Percentiles rank a stretch among this genome's conserved stretches.
phyloP scores from a whole-genome alignment of 2,113 vertebrate genomes.

The Gymnobelideus leadbeateri region DNA sequence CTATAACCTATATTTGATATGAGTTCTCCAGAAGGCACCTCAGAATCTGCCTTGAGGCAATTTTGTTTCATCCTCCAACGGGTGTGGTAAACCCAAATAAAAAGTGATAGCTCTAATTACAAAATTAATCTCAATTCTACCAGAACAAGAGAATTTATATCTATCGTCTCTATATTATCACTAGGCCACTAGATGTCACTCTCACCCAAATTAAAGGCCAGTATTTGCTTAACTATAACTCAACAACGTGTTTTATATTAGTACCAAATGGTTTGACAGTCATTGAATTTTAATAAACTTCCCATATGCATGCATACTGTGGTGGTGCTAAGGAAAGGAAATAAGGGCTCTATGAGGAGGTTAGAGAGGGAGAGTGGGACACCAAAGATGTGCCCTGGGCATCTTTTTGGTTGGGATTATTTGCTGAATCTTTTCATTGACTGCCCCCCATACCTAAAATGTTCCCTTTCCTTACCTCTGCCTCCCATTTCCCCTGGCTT shows the following conservation, averaged over 20 bases:
- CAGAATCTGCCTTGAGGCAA: background rate
- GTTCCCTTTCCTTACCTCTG: background rate
- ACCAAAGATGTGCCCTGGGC: background rate
- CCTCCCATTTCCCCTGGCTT: background rate
- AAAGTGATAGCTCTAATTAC: background rate
- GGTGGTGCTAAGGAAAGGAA: background rate
- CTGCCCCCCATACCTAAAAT: background rate
- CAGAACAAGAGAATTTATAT: background rate
- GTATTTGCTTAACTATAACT: background rate
- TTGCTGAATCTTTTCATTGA: background rate
- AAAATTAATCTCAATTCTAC: background rate
- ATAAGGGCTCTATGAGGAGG: background rate
- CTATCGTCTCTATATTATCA: background rate
- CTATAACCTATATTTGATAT: background rate
- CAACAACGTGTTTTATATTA: background rate
- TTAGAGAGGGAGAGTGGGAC: background rate
- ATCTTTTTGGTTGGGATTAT: background rate
- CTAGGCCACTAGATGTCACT: slow-evolving; percentile 68
- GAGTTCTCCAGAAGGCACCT: background rate
- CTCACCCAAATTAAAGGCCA: slow-evolving; percentile 50
- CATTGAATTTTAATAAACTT: background rate
- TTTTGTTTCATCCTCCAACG: background rate
- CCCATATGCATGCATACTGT: fast-evolving
- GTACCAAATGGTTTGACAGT: background rate
- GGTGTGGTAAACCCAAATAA: background rate